Evolutionary conservation across 2,888 invertebrate genomes (phyloP).

Genomic region (Tuberolachnus salignus): DNA sequence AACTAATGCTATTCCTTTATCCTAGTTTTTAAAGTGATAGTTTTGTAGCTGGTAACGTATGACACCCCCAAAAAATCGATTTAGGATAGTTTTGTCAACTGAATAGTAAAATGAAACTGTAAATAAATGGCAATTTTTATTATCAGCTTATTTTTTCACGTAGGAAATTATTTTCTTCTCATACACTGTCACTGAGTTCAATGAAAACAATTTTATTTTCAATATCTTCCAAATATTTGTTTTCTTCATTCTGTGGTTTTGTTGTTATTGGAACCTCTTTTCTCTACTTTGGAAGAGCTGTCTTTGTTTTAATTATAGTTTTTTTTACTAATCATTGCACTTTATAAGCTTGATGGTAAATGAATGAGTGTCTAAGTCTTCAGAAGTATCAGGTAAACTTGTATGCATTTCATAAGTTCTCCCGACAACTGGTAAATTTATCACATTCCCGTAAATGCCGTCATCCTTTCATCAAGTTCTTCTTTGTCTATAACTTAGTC

Average conservation of each 20-base stretch:
- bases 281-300: slow-evolving; percentile 26
- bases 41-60: slow-evolving; percentile 31
- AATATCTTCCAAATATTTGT: slow-evolving; percentile 18
- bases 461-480: slow-evolving; percentile 25
- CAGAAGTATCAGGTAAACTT: slow-evolving; percentile 21
- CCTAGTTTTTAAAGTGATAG: too few relatives aligned
- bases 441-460: slow-evolving; percentile 2
- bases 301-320: slow-evolving; percentile 32
- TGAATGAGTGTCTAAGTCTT: slow-evolving; percentile 5
- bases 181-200: slow-evolving; percentile 18
- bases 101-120: too few relatives aligned
- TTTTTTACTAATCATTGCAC: slow-evolving; percentile 11
- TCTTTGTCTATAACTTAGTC: slow-evolving; percentile 32
- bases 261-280: not conserved
- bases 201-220: slow-evolving; percentile 31
- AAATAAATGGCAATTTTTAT: slow-evolving; percentile 30
- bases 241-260: slow-evolving; percentile 32
- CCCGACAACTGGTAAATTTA: slow-evolving; percentile 18
- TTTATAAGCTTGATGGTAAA: slow-evolving; percentile 16
- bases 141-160: slow-evolving; percentile 13
- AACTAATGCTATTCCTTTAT: slow-evolving; percentile 12
- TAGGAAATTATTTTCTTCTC: slow-evolving; percentile 33
- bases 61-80: slow-evolving; percentile 29
- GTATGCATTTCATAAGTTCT: slow-evolving; percentile 33
- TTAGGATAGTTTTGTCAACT: slow-evolving; percentile 29